Evolutionary conservation across 2,113 vertebrate genomes (phyloP), one percentile per base, ranked within the genome.

Genomic region (Emydura subglobosa): DNA sequence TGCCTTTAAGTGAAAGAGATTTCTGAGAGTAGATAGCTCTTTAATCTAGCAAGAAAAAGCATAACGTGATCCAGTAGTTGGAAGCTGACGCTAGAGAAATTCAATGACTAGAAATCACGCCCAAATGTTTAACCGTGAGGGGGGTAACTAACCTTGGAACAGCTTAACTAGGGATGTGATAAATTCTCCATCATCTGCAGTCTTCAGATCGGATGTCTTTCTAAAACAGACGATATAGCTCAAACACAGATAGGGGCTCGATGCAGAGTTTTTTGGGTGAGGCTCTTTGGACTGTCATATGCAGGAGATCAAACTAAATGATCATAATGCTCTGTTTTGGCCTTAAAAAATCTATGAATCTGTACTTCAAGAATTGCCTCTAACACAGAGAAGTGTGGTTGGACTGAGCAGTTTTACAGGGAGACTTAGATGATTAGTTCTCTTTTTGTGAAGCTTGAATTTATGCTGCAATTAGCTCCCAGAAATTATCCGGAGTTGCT

Each of bases 401-500:
- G 74, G 24, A 44, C 24, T 14, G n/a, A 72, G 65, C 34, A 72
- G 65, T 72, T 72, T 72, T 39, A 72, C 65, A 39, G 65, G n/a
- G 42, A 25, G 72, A 24, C 39, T 76, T 44, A 25, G 22, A 44
- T 7, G 12, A 27, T 21, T 27, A 44, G 74, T 47, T 78, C 74
- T 42, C 25, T 47, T 78, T 72, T 72, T n/a, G 65, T 47, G 42
- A 47, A 14, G 44, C 74, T 47, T 47, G 74, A 78, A 78, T 47
- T 44, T 78, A 78, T 27, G 24, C 59, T 39, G 83, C 86, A 88
- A 92, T 92, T 88, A 79, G 87, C 93, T 91, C 90, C 13, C 65
- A 91, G 91, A 96, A 94, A 89, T 92, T 93, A 93, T 90, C 91
- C 44, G 24, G 96, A 94, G 92, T 97, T 87, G 13, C 79, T 50